Percentiles rank a stretch among this genome's conserved stretches.
phyloP scores from a whole-genome alignment of 2,888 invertebrate species.

The Seladonia tumulorum region DNA sequence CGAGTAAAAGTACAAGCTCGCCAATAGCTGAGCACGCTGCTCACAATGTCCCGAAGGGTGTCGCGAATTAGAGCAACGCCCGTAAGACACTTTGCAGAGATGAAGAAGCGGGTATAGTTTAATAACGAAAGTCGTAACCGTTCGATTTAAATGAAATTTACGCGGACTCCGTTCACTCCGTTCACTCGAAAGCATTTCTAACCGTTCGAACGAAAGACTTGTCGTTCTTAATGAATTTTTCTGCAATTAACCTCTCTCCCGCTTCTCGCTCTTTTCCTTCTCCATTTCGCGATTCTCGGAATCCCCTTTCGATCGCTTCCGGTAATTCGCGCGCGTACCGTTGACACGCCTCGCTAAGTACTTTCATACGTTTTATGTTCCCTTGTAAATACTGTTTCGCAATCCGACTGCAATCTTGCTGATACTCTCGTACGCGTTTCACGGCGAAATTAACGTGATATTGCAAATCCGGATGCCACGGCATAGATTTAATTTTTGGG shows the following conservation, averaged over 20 bases:
- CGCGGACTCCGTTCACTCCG: not conserved
- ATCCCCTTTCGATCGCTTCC: not conserved
- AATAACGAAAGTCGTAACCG: not conserved
- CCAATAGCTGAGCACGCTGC: not conserved
- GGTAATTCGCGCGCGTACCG: not conserved
- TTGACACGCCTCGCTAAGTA: not conserved
- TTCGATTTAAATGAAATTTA: conserved; percentile 9
- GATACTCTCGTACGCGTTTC: not conserved
- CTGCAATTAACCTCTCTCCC: not conserved
- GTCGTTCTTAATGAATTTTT: conserved; percentile 5
- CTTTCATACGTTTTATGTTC: not conserved
- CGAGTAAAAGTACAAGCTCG: not conserved
- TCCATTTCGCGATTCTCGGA: not conserved
- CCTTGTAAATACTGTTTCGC: not conserved
- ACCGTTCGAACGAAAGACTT: not conserved
- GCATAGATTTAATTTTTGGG: no score
- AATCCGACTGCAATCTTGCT: not conserved
- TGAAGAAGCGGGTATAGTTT: not conserved
- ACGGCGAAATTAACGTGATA: not conserved
- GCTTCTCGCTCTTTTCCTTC: not conserved
- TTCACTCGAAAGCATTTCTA: not conserved
- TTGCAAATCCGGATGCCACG: not conserved
- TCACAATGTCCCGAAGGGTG: not conserved
- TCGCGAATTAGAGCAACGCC: not conserved
- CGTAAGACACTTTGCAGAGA: not conserved